These are phyloP conservation scores for Aphyosemion australe DNA, from an alignment of 2,113 vertebrate species.

Conservation along the genomic window DNA sequence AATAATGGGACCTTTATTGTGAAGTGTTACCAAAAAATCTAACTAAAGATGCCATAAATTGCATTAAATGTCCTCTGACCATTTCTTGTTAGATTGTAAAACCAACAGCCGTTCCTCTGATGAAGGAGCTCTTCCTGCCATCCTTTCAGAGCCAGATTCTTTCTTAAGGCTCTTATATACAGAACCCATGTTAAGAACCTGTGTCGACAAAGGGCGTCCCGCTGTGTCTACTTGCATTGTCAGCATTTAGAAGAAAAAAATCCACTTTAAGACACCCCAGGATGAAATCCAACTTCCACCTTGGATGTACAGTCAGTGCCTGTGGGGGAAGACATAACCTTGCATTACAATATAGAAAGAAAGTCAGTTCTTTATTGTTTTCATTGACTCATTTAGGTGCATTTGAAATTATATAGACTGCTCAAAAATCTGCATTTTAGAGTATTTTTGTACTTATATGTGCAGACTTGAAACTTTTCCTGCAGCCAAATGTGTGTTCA, in stretches of 20 bases:
- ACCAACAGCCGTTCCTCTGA: not conserved
- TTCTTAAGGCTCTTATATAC: conserved; percentile 5
- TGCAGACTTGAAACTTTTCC: not conserved
- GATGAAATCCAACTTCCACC: not conserved
- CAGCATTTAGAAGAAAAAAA: not conserved
- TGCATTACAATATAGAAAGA: not conserved
- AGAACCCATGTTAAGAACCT: not conserved
- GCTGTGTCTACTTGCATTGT: not conserved
- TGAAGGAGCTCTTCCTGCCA: not conserved
- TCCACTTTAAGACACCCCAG: not conserved
- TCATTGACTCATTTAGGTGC: not conserved
- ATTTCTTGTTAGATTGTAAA: not conserved
- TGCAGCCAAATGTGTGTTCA: not conserved
- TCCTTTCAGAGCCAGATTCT: conserved; percentile 26
- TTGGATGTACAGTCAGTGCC: not conserved
- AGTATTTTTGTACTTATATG: not conserved
- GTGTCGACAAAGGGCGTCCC: not conserved
- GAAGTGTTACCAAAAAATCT: too few species aligned
- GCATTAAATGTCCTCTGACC: too few species aligned
- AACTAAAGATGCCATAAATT: too few species aligned
- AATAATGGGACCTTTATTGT: too few species aligned
- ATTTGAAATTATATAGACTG: not conserved
- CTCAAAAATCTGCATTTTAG: not conserved
- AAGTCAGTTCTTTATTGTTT: not conserved
- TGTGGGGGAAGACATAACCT: not conserved